Base-by-base conservation (phyloP, 2,888 invertebrate genomes). In the Lochmaea crataegi region DNA sequence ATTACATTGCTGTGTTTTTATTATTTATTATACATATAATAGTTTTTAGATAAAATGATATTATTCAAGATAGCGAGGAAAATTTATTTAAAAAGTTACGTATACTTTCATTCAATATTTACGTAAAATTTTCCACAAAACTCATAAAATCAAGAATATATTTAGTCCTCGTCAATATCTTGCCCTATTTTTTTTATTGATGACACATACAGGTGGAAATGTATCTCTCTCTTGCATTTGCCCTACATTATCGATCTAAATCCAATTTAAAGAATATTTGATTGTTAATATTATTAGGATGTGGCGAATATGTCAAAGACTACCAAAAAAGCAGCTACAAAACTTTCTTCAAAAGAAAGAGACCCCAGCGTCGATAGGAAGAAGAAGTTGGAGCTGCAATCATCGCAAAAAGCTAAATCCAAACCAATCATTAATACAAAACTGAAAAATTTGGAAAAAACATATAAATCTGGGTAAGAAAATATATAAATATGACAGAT, bases 351-450 rank as follows among this genome's bases (percentile, higher is more conserved):
- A 63, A 73, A 53, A 26, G 64, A 51, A 66, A 76, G 76, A 42
- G 78, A 75, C 22, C 71, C 72, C 16, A 78, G 76, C 58, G 66
- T 65, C 22, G 76, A 78, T 18, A 75, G 77, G 61, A 74, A 64
- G n/a, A 60, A 75, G 2, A 63, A 63, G 6, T 41, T 42, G 42
- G 61, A 63, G n/a, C 11, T 63, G 61, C 61, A 63, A 26, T 65
- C 65, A 70, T 16, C 69, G 51, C 56, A 42, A 48, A 65, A 71
- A 41, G n/a, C 18, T 45, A 38, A 63, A n/a, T 42, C 42, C 7
- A 64, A 66, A 61, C 51, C 45, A 45, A 64, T 16, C 9, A 38
- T 64, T 5, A 74, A 18, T 32, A 14, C 41, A 9, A 48, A 58
- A 63, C 16, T 42, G 42, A 74, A 72, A 63, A 67, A 60, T 64